Evolutionary conservation across 2,888 invertebrate genomes (phyloP), one percentile per base, ranked within the genome.

Genomic region (Salpingus planirostris): DNA sequence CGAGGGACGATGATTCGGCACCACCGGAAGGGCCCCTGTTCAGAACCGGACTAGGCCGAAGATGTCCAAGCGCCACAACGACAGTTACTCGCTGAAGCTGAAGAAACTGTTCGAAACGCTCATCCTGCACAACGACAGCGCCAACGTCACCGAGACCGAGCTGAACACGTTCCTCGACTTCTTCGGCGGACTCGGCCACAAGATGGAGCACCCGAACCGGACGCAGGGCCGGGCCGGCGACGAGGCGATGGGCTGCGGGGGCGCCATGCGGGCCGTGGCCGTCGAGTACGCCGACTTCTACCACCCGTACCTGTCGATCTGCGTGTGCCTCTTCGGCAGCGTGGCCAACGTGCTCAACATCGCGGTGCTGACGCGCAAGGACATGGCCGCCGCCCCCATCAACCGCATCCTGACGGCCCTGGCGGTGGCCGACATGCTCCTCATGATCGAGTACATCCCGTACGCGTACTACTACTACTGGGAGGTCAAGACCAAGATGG

Each of bases 301-400:
- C 38, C 92, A 93, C 60, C 88, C 89, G 37, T 89, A 87, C 60
- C 71, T 86, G 41, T 83, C 88, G 29, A 69, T 91, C 8, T 67
- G 82, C 47, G 85, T 92, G 7, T 92, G 92, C 57, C 64, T 86
- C 43, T 87, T 91, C 55, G 92, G 91, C 8, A 85, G 83, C 10
- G 70, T 91, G 30, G 85, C 90, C 8, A 93, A 92, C 57, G 71
- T 85, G 6, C 65, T 91, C 47, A 93, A 91, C 63, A 82, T 92
- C 36, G 80, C 86, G 2, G 89, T 92, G 1, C 68, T 93, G 42
- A 86, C 91, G 7, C 71, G 86, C 29, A 80, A 82, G 38, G 84
- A 86, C 56, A 74, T 90, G 71, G 76, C 80, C 10, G 73, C 75
- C 32, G 82, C 89, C 0, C 88, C 91, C 1, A 90, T 90, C 47